Evolutionary conservation across 2,113 vertebrate genomes (phyloP).

Genomic region (Ivindomyrus marchei): DNA sequence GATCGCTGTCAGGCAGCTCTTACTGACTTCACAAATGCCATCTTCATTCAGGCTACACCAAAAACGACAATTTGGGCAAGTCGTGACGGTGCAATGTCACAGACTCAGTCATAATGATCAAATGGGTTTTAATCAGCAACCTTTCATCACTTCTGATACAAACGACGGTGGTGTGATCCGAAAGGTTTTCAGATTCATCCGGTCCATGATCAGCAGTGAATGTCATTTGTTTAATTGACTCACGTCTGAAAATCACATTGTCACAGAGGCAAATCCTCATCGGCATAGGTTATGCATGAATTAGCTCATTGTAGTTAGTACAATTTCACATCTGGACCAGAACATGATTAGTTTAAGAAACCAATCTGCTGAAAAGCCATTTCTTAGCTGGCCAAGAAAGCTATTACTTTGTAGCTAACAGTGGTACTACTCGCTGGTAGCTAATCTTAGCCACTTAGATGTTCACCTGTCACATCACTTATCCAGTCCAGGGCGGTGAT

Average conservation of each 20-base stretch:
- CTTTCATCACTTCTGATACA: conserved; percentile 1
- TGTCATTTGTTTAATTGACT: neutral
- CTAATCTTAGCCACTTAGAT: neutral
- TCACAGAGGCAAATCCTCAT: neutral
- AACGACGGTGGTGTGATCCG: neutral
- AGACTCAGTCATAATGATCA: neutral
- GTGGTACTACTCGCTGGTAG: neutral
- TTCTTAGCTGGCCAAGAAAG: neutral
- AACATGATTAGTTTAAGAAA: neutral
- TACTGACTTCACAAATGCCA: neutral
- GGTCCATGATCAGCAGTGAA: neutral
- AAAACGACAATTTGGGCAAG: neutral
- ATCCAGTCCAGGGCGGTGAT: neutral
- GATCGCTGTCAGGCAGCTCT: neutral
- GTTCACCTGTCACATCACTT: neutral
- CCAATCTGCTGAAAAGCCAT: neutral
- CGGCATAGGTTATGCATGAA: neutral
- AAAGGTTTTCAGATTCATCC: neutral
- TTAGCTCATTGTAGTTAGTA: neutral
- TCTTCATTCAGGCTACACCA: neutral
- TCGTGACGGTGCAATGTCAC: neutral
- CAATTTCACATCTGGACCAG: neutral
- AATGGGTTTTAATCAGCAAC: neutral
- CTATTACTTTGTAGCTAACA: neutral
- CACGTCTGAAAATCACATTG: neutral